Evolutionary conservation across 2,888 invertebrate species (phyloP).

Genomic region (Vanessa cardui): DNA sequence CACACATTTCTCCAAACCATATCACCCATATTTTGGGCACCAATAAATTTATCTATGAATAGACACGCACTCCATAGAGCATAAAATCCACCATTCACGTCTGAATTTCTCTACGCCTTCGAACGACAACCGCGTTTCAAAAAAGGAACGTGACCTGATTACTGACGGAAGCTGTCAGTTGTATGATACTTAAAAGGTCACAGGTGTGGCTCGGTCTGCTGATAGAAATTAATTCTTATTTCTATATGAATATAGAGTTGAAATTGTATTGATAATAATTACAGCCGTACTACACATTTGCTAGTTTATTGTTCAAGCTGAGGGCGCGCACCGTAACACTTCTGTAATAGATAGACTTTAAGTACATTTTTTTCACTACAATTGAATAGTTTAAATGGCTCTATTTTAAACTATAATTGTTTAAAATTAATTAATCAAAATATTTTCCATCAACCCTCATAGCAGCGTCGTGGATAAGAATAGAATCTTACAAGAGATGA

Average conservation of each 20-base stretch:
- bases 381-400: constrained; percentile 40
- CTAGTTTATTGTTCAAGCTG: constrained; percentile 63
- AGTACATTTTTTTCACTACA: constrained; percentile 48
- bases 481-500: too few relatives aligned
- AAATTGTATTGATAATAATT: constrained; percentile 46
- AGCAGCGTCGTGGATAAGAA: too few relatives aligned
- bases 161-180: constrained; percentile 76
- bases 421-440: constrained; percentile 11
- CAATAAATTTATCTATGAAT: constrained; percentile 47
- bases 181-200: constrained; percentile 62
- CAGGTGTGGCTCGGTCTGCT: constrained; percentile 49
- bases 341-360: constrained; percentile 55
- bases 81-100: constrained; percentile 45
- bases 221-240: constrained; percentile 53
- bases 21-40: constrained; percentile 36
- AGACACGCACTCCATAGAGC: constrained; percentile 41
- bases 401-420: constrained; percentile 20
- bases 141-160: constrained; percentile 79
- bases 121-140: constrained; percentile 66
- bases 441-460: too few relatives aligned
- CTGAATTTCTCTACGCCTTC: constrained; percentile 49
- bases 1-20: constrained; percentile 1
- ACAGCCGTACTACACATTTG: constrained; percentile 49
- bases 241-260: constrained; percentile 42
- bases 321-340: constrained; percentile 55